Base-by-base conservation (phyloP, 2,797 vertebrate species). In the Tympanoctomys barrerae region DNA sequence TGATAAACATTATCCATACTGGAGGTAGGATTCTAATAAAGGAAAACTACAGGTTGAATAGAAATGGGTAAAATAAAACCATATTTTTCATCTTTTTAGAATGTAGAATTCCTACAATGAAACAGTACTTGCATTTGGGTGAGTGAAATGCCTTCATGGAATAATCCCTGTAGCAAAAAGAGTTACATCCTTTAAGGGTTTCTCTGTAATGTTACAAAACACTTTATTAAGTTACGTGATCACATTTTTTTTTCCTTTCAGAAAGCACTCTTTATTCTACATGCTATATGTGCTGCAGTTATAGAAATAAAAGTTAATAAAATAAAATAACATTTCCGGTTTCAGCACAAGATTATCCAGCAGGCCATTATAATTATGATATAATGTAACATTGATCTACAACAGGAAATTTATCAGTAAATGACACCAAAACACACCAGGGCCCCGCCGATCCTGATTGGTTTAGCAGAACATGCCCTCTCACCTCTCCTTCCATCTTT, bases 61-160 rank as follows among this genome's bases (percentile, higher is more conserved):
- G 96, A 46, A 59, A 93, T 64, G 42, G 70, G 42, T 92, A 87
- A 97, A 57, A 66, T 96, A n/a, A 83, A 95, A 95, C n/a, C 86
- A 71, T 13, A 39, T 36, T 71, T 93, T 89, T 8, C 83, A 75
- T 68, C 87, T 94, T 46, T 94, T 28, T 28, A 79, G 39, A 39
- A 57, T 36, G 54, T 46, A 87, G 46, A 70, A 59, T 92, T 77
- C 39, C 54, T 95, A 57, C 54, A 18, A 16, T 75, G 39, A 79
- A 98, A 89, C 83, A 90, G 96, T 62, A 26, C 77, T 71, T 91
- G 26, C 24, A 84, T 13, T 10, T 36, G 87, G 28, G 71, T 95
- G 83, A 52, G 10, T 84, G 83, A 87, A 94, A 86, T 93, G 11
- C 57, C 54, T 94, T 90, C 62, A 52, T 86, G 6, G 6, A 78